A percentile compares a stretch with the other conserved stretches of the same genome.
Evolutionary conservation across 2,888 invertebrate genomes (phyloP).

Genomic region (Dolichopus griseipennis): DNA sequence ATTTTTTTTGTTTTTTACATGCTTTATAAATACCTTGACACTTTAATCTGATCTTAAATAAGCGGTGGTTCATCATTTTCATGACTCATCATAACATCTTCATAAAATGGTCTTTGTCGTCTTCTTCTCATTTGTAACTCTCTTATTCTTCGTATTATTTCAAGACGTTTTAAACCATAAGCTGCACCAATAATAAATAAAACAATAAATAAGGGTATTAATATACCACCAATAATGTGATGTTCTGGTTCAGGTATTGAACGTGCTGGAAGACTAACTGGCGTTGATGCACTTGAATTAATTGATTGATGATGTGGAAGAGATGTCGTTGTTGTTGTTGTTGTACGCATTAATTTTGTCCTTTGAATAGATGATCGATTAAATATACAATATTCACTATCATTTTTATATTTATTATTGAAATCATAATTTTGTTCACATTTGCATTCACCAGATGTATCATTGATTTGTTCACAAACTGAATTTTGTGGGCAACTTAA

Average conservation of each 20-base stretch:
- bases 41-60: constrained; percentile 23
- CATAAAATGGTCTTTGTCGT: constrained; percentile 28
- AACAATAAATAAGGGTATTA: constrained; percentile 27
- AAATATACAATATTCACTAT: constrained; percentile 18
- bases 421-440: constrained; percentile 15
- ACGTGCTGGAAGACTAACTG: neutral
- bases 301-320: neutral
- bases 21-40: neutral
- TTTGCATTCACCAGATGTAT: constrained; percentile 13
- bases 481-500: constrained; percentile 11
- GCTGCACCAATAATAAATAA: constrained; percentile 24
- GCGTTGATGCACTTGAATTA: neutral
- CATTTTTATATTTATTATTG: constrained; percentile 16
- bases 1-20: neutral
- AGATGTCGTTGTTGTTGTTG: neutral
- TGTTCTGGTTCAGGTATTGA: constrained; percentile 17
- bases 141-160: constrained; percentile 25
- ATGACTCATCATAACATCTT: constrained; percentile 30
- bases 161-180: constrained; percentile 25
- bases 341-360: neutral
- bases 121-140: constrained; percentile 24
- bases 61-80: constrained; percentile 29
- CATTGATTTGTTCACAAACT: constrained; percentile 5
- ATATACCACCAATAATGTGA: constrained; percentile 27
- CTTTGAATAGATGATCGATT: neutral